phyloP scores from a whole-genome alignment of 2,113 vertebrate species.

The Microtus ochrogaster region DNA sequence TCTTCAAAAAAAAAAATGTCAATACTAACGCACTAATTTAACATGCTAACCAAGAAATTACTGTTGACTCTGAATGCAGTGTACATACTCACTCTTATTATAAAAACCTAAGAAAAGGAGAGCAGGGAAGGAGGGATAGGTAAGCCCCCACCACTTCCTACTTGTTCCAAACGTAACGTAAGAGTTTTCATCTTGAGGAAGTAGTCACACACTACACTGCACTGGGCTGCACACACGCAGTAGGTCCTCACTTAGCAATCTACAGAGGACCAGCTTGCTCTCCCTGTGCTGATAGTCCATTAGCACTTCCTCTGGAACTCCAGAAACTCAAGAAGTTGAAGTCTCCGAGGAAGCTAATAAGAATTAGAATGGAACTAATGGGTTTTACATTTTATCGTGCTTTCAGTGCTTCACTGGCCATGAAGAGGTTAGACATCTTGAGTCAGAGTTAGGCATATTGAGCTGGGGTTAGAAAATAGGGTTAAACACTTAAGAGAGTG shows the following conservation, averaged over 20 bases:
- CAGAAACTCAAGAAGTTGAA: constrained; percentile 48
- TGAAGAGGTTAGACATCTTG: constrained; percentile 57
- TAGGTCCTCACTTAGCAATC: background rate
- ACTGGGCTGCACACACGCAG: constrained; percentile 15
- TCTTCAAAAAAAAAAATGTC: background rate
- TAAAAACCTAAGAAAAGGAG: background rate
- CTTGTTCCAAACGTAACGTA: background rate
- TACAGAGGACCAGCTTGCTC: constrained; percentile 2
- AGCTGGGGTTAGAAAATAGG: constrained; percentile 42
- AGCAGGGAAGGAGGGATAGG: background rate
- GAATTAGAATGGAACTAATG: constrained; percentile 63
- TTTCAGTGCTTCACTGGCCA: constrained; percentile 51
- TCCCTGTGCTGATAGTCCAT: constrained; percentile 54
- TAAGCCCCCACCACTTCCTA: background rate
- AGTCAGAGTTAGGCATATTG: constrained; percentile 45
- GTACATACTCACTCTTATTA: background rate
- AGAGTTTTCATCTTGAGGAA: background rate
- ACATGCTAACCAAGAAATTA: background rate
- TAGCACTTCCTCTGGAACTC: constrained; percentile 57
- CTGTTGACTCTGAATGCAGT: background rate
- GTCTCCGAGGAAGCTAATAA: constrained; percentile 28
- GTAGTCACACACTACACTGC: background rate
- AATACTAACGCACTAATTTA: background rate
- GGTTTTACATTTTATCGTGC: constrained; percentile 53
- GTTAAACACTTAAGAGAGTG: constrained; percentile 62